Base-by-base conservation (phyloP, 2,113 vertebrate genomes). In the Lophura nycthemera region DNA sequence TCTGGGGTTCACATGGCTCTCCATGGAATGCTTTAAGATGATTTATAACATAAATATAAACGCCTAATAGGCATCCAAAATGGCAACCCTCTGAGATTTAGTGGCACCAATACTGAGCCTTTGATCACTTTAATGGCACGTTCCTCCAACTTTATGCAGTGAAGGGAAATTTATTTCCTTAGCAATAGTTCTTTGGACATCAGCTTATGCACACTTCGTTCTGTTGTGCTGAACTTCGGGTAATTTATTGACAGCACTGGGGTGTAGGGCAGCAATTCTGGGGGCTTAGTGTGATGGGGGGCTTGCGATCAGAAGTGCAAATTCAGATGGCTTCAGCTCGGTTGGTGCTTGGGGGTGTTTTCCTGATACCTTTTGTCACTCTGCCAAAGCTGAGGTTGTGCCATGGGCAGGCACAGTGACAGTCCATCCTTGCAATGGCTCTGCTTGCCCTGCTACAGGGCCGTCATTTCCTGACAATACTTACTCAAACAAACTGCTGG, bases 1-100 rank as follows among this genome's bases (percentile, higher is more conserved):
- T 77, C 24, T 71, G 56, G 84, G 61, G 47, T 74, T 96, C 79
- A 83, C 95, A 91, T 89, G 2, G 0, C 64, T 95, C 83, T 96
- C 54, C 2, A 7, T 90, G 83, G 93, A 95, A 95, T 56, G 83
- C 77, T 56, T 6, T 52, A 60, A 57, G 67, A 83, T 90, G 90
- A 96, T 96, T 91, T 97, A 93, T 87, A 88, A 59, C 56, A 83
- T 56, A 96, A 96, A 95, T 92, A 96, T 78, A 94, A 95, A 95
- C 81, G 69, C 56, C 66, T 94, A 93, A 94, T 81, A 89, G 92
- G 83, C 47, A 83, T 36, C 86, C 86, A 89, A 74, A 96, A 94
- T 87, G 89, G 96, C 87, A 96, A 59, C 82, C 94, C 57, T 90
- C 73, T 14, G 85, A 95, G 89, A 93, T 93, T 89, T 91, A 92